phyloP scores from a whole-genome alignment of 35 echinoderm and acorn worm genomes.

The Diadema setosum region DNA sequence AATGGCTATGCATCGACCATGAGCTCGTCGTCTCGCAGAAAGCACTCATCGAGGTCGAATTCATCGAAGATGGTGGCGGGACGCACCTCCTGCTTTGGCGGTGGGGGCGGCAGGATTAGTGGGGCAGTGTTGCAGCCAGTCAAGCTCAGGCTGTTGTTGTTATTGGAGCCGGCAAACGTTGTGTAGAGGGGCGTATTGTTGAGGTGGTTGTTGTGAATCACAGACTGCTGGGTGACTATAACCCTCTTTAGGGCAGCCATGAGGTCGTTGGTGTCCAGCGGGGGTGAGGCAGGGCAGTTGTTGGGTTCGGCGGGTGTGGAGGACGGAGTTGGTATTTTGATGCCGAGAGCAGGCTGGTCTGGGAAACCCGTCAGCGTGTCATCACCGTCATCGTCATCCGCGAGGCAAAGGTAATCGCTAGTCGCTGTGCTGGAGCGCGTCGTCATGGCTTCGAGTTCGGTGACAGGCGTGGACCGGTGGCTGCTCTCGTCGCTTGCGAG shows the following conservation, averaged over 20 bases:
- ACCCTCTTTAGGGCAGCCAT: slow-evolving; percentile 33
- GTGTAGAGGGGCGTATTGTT: not conserved
- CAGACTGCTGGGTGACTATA: not conserved
- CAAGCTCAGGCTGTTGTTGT: not conserved
- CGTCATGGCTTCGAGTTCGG: not conserved
- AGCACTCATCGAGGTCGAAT: slow-evolving; percentile 70
- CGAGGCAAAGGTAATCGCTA: not conserved
- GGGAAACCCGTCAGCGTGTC: not conserved
- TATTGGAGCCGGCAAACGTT: not conserved
- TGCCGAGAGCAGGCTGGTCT: not conserved
- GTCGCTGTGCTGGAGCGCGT: not conserved
- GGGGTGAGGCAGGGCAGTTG: not conserved
- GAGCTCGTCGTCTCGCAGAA: slow-evolving; percentile 26
- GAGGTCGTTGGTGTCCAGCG: slow-evolving; percentile 37
- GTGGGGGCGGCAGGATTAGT: not conserved
- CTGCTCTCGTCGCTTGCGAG: slow-evolving; percentile 56
- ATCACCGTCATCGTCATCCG: not conserved
- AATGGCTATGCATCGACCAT: not conserved
- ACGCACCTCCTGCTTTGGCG: too few species aligned
- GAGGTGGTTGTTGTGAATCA: not conserved
- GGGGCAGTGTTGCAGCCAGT: not conserved
- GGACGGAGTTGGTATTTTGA: slow-evolving; percentile 20
- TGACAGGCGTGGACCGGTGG: slow-evolving; percentile 10
- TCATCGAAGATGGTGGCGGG: slow-evolving; percentile 46
- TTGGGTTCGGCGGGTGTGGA: slow-evolving; percentile 41